Evolutionary conservation across 2,888 invertebrate genomes (phyloP).

Genomic region (Diplazon laetatorius): DNA sequence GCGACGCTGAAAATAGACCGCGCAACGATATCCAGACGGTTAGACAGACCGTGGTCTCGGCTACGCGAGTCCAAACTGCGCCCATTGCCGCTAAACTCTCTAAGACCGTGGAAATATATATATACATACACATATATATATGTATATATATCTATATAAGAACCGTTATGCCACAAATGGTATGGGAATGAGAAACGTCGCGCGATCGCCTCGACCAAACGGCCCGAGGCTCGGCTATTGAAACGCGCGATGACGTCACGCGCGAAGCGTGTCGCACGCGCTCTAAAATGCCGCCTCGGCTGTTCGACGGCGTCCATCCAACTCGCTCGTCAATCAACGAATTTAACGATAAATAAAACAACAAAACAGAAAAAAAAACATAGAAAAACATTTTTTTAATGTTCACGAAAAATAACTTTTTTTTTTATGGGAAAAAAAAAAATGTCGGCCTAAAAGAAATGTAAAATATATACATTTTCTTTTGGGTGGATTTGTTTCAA

Average conservation of each 20-base stretch:
- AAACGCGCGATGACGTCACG: constrained; percentile 33
- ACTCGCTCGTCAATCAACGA: too few relatives aligned
- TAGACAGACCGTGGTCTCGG: too few relatives aligned
- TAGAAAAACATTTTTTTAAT: too few relatives aligned
- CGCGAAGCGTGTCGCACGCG: not conserved
- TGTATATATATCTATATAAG: too few relatives aligned
- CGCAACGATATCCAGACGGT: too few relatives aligned
- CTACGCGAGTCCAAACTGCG: constrained; percentile 3
- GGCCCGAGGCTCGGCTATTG: constrained; percentile 8
- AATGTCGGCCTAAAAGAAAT: too few relatives aligned
- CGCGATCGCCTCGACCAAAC: not conserved
- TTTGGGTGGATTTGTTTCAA: too few relatives aligned
- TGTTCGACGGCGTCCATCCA: not conserved
- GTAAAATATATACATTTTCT: too few relatives aligned
- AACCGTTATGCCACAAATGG: constrained; percentile 50
- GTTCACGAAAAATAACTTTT: too few relatives aligned
- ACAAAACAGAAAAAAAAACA: not conserved
- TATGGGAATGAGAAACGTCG: constrained; percentile 39
- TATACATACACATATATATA: too few relatives aligned
- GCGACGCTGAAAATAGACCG: constrained; percentile 35
- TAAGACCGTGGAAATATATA: too few relatives aligned
- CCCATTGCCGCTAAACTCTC: constrained; percentile 32
- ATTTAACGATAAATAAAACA: not conserved
- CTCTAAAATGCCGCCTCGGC: not conserved
- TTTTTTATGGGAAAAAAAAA: too few relatives aligned